Conservation (phyloP, 2,888 invertebrate genomes). For the Blastobasis lacticolella region DNA sequence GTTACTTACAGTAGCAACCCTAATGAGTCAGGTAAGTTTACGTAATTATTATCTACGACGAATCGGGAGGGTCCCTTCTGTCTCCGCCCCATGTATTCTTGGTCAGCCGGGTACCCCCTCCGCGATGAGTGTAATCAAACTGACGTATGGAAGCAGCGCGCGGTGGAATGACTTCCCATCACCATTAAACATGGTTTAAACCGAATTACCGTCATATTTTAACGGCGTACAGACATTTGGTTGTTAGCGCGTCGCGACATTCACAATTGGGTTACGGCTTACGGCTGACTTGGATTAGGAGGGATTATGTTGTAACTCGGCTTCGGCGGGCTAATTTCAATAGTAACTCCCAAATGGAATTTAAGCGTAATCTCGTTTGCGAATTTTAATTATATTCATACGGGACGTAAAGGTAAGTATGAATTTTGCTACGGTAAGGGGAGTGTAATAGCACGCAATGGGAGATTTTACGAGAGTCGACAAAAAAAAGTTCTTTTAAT, state of each 20-base stretch:
- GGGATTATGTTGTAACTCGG: too few species aligned
- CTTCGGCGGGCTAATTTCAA: too few species aligned
- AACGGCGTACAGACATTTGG: background rate
- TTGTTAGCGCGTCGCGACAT: background rate
- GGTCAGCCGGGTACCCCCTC: background rate
- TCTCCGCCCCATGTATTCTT: slow-evolving; percentile 13
- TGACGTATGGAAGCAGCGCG: slow-evolving; percentile 22
- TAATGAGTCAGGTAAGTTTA: background rate
- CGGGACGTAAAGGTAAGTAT: too few species aligned
- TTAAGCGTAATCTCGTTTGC: too few species aligned
- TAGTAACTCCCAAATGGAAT: too few species aligned
- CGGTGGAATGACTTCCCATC: slow-evolving; percentile 4
- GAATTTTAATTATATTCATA: too few species aligned
- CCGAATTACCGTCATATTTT: background rate
- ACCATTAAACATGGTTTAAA: slow-evolving; percentile 2
- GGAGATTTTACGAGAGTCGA: too few species aligned
- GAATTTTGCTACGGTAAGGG: too few species aligned
- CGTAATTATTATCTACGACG: background rate
- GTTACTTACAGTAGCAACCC: background rate
- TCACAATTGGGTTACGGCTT: background rate
- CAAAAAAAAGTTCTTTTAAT: too few species aligned
- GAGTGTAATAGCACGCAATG: too few species aligned
- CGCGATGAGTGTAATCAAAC: slow-evolving; percentile 38
- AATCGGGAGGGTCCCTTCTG: background rate
- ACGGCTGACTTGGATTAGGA: too few species aligned